These are phyloP conservation scores for Actenoides hombroni DNA, from an alignment of 2,113 vertebrate species.

Conservation along the genomic window DNA sequence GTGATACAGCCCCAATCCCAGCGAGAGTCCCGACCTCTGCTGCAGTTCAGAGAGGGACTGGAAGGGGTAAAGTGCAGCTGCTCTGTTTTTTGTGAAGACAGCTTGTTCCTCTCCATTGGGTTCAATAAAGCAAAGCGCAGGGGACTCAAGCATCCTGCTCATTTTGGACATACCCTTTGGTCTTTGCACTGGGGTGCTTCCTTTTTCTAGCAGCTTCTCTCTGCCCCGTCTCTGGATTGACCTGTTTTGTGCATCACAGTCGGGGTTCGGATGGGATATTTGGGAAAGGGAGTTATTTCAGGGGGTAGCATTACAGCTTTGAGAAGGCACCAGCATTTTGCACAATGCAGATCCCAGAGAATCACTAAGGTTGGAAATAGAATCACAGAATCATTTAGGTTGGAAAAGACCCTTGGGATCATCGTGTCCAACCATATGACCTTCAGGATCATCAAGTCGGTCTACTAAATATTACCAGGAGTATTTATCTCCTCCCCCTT, in stretches of 20 bases:
- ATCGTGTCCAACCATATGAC: too few relatives aligned
- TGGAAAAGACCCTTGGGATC: too few relatives aligned
- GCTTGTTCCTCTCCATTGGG: neutral
- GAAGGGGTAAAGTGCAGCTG: neutral
- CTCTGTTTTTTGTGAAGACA: neutral
- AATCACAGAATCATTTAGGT: too few relatives aligned
- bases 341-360: neutral
- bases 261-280: neutral
- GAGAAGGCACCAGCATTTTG: neutral
- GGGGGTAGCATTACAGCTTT: neutral
- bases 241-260: rapidly evolving
- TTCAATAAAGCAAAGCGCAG: neutral
- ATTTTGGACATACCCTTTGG: neutral
- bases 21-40: neutral
- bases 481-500: neutral
- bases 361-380: too few relatives aligned
- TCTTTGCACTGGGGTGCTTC: neutral
- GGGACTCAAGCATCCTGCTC: neutral
- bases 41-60: neutral
- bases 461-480: too few relatives aligned
- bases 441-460: too few relatives aligned
- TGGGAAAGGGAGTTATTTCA: neutral
- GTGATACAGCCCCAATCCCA: neutral
- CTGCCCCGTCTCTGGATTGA: neutral
- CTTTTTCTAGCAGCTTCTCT: neutral